These are phyloP conservation scores for Diceros bicornis DNA, from an alignment of 2,797 vertebrate genomes.

Conservation along the genomic window DNA sequence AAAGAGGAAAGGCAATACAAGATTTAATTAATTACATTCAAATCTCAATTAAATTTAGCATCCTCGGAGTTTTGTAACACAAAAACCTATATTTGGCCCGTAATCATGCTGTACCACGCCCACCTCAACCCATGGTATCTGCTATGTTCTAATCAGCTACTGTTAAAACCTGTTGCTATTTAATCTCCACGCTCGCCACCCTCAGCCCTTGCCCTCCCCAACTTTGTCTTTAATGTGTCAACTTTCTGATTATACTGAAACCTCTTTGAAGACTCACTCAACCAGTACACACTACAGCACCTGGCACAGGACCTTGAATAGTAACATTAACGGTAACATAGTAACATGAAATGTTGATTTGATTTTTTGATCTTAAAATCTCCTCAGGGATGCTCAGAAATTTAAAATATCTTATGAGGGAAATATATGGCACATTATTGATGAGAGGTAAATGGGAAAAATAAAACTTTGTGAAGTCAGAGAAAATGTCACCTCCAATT, in stretches of 20 bases:
- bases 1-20: not conserved
- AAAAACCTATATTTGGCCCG: too few species aligned
- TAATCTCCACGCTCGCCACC: not conserved
- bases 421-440: not conserved
- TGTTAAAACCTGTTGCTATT: not conserved
- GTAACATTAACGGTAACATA: not conserved
- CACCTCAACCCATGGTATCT: fast-evolving
- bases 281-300: too few species aligned
- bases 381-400: not conserved
- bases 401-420: conserved; percentile 31
- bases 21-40: not conserved
- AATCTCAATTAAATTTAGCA: not conserved
- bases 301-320: fast-evolving
- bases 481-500: conserved; percentile 42
- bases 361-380: conserved; percentile 42
- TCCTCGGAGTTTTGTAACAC: not conserved
- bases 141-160: too few species aligned
- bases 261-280: not conserved
- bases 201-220: not conserved
- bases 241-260: not conserved
- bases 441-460: conserved; percentile 32
- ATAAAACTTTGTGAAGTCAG: not conserved
- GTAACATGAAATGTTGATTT: not conserved
- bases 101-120: fast-evolving
- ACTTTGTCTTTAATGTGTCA: not conserved